A percentile compares a stretch with the other conserved stretches of the same genome.
Evolutionary conservation across 2,113 vertebrate species (phyloP).

Genomic region (Oreochromis niloticus): DNA sequence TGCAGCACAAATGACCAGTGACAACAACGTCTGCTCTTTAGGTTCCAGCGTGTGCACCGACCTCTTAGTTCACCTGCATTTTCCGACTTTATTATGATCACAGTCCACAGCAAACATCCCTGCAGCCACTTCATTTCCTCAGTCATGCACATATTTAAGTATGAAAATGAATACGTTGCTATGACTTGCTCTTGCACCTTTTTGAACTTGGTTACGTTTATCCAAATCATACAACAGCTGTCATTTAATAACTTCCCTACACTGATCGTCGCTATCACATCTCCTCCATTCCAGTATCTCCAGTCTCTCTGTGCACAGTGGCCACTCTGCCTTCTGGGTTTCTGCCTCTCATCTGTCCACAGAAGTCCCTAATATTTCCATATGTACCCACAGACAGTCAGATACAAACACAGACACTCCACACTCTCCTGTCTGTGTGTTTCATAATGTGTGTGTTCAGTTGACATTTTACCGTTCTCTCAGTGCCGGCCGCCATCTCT

Average conservation of each 20-base stretch:
- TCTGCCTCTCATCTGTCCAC: not conserved
- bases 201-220: not conserved
- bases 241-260: not conserved
- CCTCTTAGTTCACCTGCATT: not conserved
- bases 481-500: slow-evolving; percentile 14
- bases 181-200: not conserved
- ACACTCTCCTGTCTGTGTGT: not conserved
- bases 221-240: not conserved
- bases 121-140: not conserved
- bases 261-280: not conserved
- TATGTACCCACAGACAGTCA: not conserved
- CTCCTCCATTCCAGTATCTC: not conserved
- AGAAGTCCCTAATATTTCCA: not conserved
- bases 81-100: not conserved
- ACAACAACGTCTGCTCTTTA: not conserved
- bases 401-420: not conserved
- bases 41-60: not conserved
- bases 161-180: not conserved
- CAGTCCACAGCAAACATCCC: not conserved
- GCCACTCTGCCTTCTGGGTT: not conserved
- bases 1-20: not conserved
- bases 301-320: not conserved
- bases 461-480: slow-evolving; percentile 58
- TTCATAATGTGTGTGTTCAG: slow-evolving; percentile 38
- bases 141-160: not conserved